phyloP scores from a whole-genome alignment of 2,888 invertebrate genomes.

The Pherbina coryleti region DNA sequence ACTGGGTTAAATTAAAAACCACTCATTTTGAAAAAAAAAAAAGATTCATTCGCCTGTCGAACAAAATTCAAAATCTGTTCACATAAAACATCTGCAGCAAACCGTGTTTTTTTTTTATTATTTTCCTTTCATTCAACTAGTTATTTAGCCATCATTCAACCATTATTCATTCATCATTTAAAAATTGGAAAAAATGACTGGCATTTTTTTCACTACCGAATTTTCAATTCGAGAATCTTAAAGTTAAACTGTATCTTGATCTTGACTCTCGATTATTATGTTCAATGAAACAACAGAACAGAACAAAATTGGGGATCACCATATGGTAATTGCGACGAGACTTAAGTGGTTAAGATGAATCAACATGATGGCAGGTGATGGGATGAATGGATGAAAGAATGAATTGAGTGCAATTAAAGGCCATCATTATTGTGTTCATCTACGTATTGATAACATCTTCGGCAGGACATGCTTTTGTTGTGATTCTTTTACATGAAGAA shows the following conservation, averaged over 20 bases:
- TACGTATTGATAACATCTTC: constrained; percentile 61
- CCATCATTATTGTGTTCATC: constrained; percentile 47
- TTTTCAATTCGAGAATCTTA: neutral
- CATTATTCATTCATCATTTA: no score
- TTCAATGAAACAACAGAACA: constrained; percentile 55
- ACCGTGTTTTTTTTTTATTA: no score
- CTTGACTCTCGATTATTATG: no score
- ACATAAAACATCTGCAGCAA: no score
- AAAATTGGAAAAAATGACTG: constrained; percentile 17
- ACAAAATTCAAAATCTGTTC: no score
- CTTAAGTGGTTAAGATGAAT: constrained; percentile 49
- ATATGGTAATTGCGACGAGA: constrained; percentile 59
- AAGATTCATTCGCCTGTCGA: no score
- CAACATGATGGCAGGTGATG: constrained; percentile 52
- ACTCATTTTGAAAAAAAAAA: no score
- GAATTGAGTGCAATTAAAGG: constrained; percentile 49
- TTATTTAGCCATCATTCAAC: no score
- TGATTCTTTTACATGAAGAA: neutral
- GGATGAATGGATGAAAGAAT: neutral
- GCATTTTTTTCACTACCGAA: constrained; percentile 18
- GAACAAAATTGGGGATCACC: constrained; percentile 62
- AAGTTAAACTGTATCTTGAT: neutral
- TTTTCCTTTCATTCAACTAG: no score
- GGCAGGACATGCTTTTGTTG: constrained; percentile 52
- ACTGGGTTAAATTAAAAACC: no score